Conservation (phyloP, 2,888 invertebrate genomes). For the Hirtodrosophila trivittata region DNA sequence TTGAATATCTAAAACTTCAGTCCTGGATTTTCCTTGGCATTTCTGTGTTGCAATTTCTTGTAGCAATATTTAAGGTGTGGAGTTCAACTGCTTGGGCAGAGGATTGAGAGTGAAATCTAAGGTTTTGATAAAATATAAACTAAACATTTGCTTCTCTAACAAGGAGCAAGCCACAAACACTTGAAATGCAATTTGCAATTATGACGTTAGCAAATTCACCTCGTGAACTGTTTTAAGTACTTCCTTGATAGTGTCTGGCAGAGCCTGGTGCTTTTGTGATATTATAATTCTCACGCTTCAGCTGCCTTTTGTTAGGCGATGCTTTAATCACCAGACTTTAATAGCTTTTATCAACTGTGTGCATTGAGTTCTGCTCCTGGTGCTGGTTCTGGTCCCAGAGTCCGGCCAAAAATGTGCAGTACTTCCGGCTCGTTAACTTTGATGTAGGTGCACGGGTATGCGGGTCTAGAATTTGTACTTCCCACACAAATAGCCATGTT, state of each 20-base stretch:
- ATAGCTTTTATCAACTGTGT: slow-evolving; percentile 59
- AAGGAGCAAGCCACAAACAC: slow-evolving; percentile 18
- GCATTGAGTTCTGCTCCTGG: slow-evolving; percentile 1
- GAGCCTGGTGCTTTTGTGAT: slow-evolving; percentile 1
- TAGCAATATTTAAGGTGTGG: too few relatives aligned
- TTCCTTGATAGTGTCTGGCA: slow-evolving; percentile 25
- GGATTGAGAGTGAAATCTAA: too few relatives aligned
- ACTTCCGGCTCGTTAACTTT: slow-evolving; percentile 75
- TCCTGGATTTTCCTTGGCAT: too few relatives aligned
- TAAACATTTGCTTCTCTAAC: neutral
- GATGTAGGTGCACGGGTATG: slow-evolving; percentile 48
- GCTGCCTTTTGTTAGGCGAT: slow-evolving; percentile 34
- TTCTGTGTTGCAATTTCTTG: too few relatives aligned
- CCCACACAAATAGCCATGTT: slow-evolving; percentile 4
- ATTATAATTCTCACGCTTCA: slow-evolving; percentile 15
- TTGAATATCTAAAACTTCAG: too few relatives aligned
- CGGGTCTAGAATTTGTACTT: slow-evolving; percentile 16
- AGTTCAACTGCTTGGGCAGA: too few relatives aligned
- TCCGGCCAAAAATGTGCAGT: slow-evolving; percentile 66
- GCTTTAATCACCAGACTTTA: slow-evolving; percentile 61
- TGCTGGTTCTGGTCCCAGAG: slow-evolving; percentile 21
- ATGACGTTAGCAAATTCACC: slow-evolving; percentile 36
- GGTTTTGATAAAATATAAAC: neutral
- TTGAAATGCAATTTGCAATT: slow-evolving; percentile 42
- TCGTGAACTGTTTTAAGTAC: slow-evolving; percentile 26